These are phyloP conservation scores for Seriola dumerili DNA, from an alignment of 2,113 vertebrate species.

Conservation along the genomic window DNA sequence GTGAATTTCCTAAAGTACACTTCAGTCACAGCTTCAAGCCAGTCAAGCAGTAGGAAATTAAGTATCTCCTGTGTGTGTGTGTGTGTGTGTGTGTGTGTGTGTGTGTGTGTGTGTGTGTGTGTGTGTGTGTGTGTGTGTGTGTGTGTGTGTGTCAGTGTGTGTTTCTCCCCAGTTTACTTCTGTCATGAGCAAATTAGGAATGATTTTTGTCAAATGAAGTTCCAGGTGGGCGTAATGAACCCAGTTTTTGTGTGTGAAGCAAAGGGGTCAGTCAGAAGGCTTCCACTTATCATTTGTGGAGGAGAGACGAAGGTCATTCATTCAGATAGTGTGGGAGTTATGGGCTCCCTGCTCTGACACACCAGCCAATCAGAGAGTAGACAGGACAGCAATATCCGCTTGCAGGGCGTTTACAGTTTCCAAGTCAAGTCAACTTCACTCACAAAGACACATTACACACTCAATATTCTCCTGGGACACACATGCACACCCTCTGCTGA, in stretches of 20 bases:
- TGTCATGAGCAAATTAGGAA: not conserved
- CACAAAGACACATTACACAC: not conserved
- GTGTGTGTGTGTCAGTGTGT: too few relatives aligned
- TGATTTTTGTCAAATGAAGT: not conserved
- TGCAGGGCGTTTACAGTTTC: constrained; percentile 19
- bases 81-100: too few relatives aligned
- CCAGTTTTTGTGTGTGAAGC: not conserved
- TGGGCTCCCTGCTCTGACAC: not conserved
- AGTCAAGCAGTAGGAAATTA: not conserved
- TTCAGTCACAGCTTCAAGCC: not conserved
- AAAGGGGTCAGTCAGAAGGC: not conserved
- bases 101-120: too few relatives aligned
- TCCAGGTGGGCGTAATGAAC: constrained; percentile 10
- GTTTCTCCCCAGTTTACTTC: too few relatives aligned
- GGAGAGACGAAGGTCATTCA: not conserved
- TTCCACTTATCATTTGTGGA: constrained; percentile 19
- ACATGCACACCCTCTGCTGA: not conserved
- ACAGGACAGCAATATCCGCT: constrained; percentile 20
- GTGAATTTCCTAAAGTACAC: not conserved
- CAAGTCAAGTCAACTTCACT: not conserved
- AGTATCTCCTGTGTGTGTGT: not conserved
- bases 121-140: not conserved
- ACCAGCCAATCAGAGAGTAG: constrained; percentile 2
- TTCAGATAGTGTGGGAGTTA: constrained; percentile 37
- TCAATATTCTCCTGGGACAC: constrained; percentile 7